Evolutionary conservation across 2,797 vertebrate genomes (phyloP).

Genomic region (Malacoraja senta): DNA sequence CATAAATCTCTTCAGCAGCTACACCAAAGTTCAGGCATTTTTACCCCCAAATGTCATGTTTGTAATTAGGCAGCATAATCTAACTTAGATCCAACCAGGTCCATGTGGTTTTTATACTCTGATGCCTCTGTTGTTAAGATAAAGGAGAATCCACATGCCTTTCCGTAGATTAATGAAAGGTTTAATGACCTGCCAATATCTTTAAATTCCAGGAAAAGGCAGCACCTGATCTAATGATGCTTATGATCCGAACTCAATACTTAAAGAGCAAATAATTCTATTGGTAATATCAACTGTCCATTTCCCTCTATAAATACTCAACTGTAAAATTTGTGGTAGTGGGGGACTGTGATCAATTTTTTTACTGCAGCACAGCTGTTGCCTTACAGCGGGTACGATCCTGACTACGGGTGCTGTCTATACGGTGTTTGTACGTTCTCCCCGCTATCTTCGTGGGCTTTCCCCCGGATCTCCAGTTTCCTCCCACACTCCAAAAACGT

Average conservation of each 20-base stretch:
- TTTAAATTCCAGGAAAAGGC: not conserved
- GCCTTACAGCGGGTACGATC: too few species aligned
- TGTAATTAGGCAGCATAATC: not conserved
- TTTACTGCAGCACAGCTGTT: too few species aligned
- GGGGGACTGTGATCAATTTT: too few species aligned
- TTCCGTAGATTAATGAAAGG: too few species aligned
- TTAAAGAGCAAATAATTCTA: not conserved
- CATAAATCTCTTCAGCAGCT: not conserved
- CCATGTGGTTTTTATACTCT: not conserved
- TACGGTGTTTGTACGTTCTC: too few species aligned
- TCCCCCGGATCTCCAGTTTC: too few species aligned
- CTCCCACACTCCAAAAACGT: too few species aligned
- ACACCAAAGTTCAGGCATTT: not conserved
- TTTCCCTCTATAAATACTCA: too few species aligned
- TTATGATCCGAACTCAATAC: not conserved
- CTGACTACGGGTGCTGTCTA: too few species aligned
- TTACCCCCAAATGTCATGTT: not conserved
- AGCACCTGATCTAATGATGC: not conserved
- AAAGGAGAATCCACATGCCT: too few species aligned
- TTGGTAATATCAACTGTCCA: not conserved
- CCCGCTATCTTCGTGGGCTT: too few species aligned
- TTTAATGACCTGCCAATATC: not conserved
- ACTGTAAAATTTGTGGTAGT: too few species aligned
- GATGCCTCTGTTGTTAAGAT: not conserved
- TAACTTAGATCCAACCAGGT: not conserved